phyloP scores from a whole-genome alignment of 2,797 vertebrate species.

The Anniella stebbinsi region DNA sequence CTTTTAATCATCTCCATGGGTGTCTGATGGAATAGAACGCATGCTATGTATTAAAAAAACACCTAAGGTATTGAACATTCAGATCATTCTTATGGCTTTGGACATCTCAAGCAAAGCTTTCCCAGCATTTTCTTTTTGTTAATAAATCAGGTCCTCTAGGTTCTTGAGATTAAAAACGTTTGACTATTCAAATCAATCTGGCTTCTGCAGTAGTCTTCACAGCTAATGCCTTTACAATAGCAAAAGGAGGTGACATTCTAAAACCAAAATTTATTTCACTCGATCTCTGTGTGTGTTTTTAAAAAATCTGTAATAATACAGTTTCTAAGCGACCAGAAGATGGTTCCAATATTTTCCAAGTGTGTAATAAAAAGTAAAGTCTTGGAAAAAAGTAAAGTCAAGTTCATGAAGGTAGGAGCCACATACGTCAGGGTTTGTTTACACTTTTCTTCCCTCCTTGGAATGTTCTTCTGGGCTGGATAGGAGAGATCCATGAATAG shows the following conservation, averaged over 20 bases:
- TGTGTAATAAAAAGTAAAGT: not conserved
- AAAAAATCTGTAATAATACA: not conserved
- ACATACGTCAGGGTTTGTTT: not conserved
- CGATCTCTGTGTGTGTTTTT: not conserved
- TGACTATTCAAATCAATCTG: constrained; percentile 7
- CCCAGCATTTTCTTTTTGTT: not conserved
- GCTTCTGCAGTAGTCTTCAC: constrained; percentile 1
- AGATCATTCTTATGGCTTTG: constrained; percentile 1
- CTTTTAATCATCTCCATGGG: constrained; percentile 2
- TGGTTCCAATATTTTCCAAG: not conserved
- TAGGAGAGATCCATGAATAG: not conserved
- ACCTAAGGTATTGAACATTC: constrained; percentile 27
- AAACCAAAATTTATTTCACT: not conserved
- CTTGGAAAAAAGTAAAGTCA: not conserved
- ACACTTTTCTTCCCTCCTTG: not conserved
- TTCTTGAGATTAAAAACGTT: constrained; percentile 19
- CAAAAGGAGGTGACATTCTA: not conserved
- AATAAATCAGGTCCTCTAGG: constrained; percentile 11
- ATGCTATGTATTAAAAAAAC: not conserved
- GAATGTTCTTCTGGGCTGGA: too few relatives aligned
- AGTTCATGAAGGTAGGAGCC: not conserved
- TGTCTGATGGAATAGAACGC: constrained; percentile 6
- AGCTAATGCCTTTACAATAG: not conserved
- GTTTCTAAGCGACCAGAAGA: not conserved
- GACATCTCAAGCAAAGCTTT: constrained; percentile 13